These are phyloP conservation scores for Trematocara unimaculatum DNA, from an alignment of 2,113 vertebrate genomes.

Conservation along the genomic window DNA sequence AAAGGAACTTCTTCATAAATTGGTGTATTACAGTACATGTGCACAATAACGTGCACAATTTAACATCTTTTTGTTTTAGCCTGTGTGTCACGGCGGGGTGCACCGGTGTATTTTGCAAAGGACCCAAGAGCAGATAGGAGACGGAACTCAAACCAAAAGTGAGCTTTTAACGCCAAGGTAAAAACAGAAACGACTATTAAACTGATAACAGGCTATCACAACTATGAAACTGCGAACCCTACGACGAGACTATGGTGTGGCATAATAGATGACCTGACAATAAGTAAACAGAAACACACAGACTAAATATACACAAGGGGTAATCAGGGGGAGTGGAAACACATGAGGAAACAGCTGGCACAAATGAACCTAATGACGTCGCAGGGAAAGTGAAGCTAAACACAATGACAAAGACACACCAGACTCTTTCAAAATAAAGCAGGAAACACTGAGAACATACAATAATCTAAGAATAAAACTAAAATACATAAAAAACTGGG, in stretches of 20 bases:
- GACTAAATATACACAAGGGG: accelerated
- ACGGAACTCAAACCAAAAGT: accelerated
- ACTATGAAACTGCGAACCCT: accelerated
- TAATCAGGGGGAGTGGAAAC: background rate
- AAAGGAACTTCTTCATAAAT: background rate
- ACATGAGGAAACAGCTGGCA: accelerated
- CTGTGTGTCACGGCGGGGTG: accelerated
- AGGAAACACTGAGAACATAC: background rate
- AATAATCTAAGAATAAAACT: background rate
- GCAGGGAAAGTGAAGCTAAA: accelerated
- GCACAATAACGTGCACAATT: background rate
- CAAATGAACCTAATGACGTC: background rate
- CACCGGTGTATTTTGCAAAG: accelerated
- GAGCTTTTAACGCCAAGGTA: accelerated
- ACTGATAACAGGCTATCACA: accelerated
- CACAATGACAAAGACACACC: background rate
- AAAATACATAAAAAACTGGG: accelerated
- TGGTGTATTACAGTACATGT: accelerated
- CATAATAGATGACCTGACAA: background rate
- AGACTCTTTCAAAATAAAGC: background rate
- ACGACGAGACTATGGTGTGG: accelerated
- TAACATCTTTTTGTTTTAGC: background rate
- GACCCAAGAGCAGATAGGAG: accelerated
- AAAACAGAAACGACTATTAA: background rate
- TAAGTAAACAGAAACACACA: accelerated